Percentiles rank a stretch among this genome's conserved stretches.
Conservation (phyloP, 2,797 vertebrate genomes). For the Trichosurus vulpecula region DNA sequence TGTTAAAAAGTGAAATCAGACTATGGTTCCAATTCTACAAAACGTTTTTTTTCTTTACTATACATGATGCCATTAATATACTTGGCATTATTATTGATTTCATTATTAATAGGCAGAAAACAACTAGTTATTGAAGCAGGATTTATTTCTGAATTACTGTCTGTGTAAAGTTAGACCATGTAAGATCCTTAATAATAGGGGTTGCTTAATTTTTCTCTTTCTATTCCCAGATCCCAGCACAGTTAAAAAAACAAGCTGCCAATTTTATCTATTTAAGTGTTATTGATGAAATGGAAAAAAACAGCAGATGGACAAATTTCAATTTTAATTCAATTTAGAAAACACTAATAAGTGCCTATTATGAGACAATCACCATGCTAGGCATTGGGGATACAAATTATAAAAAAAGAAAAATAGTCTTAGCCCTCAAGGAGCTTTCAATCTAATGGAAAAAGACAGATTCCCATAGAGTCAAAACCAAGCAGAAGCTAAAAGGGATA, state of each 20-base stretch:
- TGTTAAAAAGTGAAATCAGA: conserved; percentile 10
- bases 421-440: background rate
- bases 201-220: background rate
- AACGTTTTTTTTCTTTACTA: background rate
- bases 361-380: background rate
- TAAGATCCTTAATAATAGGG: background rate
- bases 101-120: background rate
- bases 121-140: background rate
- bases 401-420: background rate
- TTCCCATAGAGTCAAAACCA: background rate
- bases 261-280: background rate
- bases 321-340: background rate
- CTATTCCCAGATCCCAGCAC: background rate
- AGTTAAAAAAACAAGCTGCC: background rate
- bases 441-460: background rate
- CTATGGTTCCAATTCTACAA: background rate
- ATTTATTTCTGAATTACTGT: background rate
- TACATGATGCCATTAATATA: background rate
- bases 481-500: background rate
- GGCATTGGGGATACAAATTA: background rate
- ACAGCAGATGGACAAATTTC: background rate
- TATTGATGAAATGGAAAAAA: background rate
- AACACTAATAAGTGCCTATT: background rate
- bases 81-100: background rate
- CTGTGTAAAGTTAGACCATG: background rate